Base-by-base conservation (phyloP, 35 echinoderm and acorn worm species). In the Eucidaris tribuloides region DNA sequence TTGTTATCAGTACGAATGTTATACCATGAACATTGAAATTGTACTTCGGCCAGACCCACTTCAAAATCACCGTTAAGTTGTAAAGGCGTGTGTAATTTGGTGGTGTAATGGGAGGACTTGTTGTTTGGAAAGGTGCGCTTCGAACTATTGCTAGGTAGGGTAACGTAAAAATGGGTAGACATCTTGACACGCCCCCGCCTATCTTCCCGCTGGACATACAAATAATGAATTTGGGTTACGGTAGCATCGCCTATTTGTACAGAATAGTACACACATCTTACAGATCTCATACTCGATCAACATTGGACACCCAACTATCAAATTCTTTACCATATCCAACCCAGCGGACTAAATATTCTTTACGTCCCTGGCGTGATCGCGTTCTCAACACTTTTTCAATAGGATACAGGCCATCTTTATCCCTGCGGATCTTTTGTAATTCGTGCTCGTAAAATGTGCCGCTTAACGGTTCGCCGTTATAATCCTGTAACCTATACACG, bases 281-380 rank as follows among this genome's bases (percentile, higher is more conserved):
- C 19, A 13, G 28, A 5, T 45, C 50, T 79, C 46, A 79, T 45
- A 45, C 32, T 11, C n/a, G 9, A 11, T 52, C 48, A 52, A 71
- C 6, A 25, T 49, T 42, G 7, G 7, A 44, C 18, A 89, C 88
- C 93, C 93, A 96, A 62, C 83, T 91, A 44, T 91, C 86, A 36
- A 91, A 96, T 58, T 88, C 86, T 29, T 62, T 24, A 1, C 81
- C 86, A 42, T 91, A 96, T 0, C 93, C 93, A 19, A 35, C 7
- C 93, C 88, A 96, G 31, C 85, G 80, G 33, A 96, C 84, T 41
- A 91, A 87, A 77, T 84, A 91, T 65, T 96, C 77, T 31, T 15
- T 90, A 42, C 34, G 41, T 40, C 88, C 88, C 0, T 76, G 20
- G 24, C 65, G 31, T 25, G 9, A 11, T 52, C 48, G 48, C 9